These are phyloP conservation scores for Machimus rusticus DNA, from an alignment of 2,888 invertebrate species.

Conservation along the genomic window DNA sequence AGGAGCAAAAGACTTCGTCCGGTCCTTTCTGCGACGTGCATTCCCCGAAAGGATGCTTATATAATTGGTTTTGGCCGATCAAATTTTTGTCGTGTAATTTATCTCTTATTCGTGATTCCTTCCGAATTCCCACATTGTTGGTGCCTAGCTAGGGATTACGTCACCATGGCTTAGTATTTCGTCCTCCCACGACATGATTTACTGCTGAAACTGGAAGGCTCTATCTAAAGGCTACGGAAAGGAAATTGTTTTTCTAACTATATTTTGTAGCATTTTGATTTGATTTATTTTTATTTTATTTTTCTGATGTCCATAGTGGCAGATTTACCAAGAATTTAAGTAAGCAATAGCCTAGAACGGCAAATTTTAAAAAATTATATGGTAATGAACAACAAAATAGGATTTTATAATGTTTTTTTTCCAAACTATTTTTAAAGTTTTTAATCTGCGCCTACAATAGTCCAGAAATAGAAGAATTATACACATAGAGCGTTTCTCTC, in stretches of 20 bases:
- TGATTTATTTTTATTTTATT: neutral
- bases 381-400: too few relatives aligned
- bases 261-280: neutral
- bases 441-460: too few relatives aligned
- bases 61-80: slow-evolving; percentile 22
- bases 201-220: neutral
- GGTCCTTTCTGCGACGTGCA: neutral
- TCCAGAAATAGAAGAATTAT: too few relatives aligned
- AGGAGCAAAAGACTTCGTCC: neutral
- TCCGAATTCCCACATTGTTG: neutral
- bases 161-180: neutral
- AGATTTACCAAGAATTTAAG: too few relatives aligned
- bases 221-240: neutral
- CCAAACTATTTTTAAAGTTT: too few relatives aligned
- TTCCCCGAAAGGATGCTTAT: neutral
- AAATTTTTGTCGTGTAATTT: slow-evolving; percentile 27
- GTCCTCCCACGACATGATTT: neutral
- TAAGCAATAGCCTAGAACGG: too few relatives aligned
- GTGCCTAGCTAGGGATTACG: neutral
- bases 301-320: neutral
- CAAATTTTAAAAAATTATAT: too few relatives aligned
- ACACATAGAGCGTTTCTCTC: too few relatives aligned
- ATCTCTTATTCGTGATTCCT: slow-evolving; percentile 5
- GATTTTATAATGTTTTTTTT: too few relatives aligned
- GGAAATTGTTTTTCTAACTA: neutral